Conservation (phyloP, 2,113 vertebrate species). For the Passer domesticus region DNA sequence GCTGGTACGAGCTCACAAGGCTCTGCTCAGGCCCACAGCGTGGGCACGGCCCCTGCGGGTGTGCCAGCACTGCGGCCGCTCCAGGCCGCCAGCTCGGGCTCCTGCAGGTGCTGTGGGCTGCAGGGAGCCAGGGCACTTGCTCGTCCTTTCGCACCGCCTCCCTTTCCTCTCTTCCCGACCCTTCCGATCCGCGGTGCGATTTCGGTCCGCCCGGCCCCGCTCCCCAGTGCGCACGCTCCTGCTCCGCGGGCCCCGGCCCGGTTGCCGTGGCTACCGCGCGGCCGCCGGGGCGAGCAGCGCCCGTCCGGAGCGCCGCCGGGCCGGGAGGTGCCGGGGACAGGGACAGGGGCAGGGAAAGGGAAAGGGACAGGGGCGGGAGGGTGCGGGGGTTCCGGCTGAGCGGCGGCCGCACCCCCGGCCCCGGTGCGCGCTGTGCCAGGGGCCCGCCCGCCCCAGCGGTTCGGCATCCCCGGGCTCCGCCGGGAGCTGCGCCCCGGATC, state of each 20-base stretch:
- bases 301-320: neutral
- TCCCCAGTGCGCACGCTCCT: neutral
- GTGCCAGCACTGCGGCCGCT: neutral
- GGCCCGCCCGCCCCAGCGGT: too few relatives aligned
- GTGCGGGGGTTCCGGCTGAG: neutral
- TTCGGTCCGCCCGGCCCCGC: accelerated
- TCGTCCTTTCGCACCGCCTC: accelerated
- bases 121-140: accelerated
- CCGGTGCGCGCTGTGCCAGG: neutral
- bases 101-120: neutral
- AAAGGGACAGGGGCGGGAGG: too few relatives aligned
- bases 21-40: neutral
- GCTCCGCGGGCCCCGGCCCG: neutral
- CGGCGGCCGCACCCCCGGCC: too few relatives aligned
- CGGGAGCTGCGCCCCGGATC: neutral
- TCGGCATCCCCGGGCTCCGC: neutral
- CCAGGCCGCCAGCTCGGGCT: neutral
- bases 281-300: neutral
- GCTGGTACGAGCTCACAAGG: neutral
- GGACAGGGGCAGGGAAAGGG: too few relatives aligned
- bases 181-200: accelerated
- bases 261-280: neutral
- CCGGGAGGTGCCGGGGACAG: neutral
- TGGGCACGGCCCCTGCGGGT: neutral
- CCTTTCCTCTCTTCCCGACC: accelerated